These are phyloP conservation scores for Cyprinella venusta DNA, from an alignment of 2,797 vertebrate genomes.

Conservation along the genomic window DNA sequence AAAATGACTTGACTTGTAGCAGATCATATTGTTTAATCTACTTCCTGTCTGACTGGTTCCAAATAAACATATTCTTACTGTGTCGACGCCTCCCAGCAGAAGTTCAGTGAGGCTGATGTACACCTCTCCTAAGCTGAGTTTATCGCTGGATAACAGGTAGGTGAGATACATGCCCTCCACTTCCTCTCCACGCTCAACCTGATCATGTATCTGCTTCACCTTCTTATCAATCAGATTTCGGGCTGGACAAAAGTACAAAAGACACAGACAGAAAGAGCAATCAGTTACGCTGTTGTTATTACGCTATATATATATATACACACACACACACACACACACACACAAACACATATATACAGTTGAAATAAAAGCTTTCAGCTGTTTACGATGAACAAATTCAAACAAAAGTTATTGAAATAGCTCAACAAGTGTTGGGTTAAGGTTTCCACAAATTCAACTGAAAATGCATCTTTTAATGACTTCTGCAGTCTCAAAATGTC, in stretches of 20 bases:
- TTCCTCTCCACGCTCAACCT: slow-evolving; percentile 54
- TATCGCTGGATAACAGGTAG: slow-evolving; percentile 71
- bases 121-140: slow-evolving; percentile 69
- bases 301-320: no score
- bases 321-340: no score
- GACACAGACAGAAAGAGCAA: not conserved
- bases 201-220: slow-evolving; percentile 64
- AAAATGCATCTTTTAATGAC: no score
- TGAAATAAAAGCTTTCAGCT: no score
- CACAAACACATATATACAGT: no score
- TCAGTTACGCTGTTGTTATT: not conserved
- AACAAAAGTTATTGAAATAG: no score
- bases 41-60: not conserved
- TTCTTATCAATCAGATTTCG: slow-evolving; percentile 69
- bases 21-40: not conserved
- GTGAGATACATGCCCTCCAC: slow-evolving; percentile 75
- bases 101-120: slow-evolving; percentile 76
- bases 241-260: slow-evolving; percentile 61
- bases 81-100: slow-evolving; percentile 80
- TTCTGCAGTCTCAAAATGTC: no score
- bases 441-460: no score
- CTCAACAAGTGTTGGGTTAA: no score
- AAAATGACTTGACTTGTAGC: not conserved
- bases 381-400: no score
- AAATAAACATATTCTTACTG: slow-evolving; percentile 66